These are phyloP conservation scores for Dastarcus helophoroides DNA, from an alignment of 2,888 invertebrate genomes.

Conservation along the genomic window DNA sequence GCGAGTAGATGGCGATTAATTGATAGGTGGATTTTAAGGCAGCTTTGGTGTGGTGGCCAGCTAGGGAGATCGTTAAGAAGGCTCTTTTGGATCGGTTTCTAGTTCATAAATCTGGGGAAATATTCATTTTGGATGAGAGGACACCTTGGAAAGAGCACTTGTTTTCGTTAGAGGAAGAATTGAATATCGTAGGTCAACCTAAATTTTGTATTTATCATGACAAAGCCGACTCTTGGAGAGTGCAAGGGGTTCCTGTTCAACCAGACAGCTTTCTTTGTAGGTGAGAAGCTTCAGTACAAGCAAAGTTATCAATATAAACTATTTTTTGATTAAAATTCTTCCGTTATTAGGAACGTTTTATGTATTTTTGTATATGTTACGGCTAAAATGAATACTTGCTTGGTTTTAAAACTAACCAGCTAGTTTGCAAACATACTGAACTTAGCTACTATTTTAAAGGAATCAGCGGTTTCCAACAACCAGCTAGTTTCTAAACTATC, in stretches of 20 bases:
- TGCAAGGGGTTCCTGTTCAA: constrained; percentile 70
- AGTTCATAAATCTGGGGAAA: constrained; percentile 67
- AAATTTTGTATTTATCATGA: constrained; percentile 67
- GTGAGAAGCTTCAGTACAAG: no score
- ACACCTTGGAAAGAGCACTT: constrained; percentile 92
- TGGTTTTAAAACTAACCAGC: no score
- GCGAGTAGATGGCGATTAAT: no score
- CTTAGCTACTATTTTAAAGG: no score
- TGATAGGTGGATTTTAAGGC: constrained; percentile 35
- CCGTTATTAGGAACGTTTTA: constrained; percentile 3
- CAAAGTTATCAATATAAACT: no score
- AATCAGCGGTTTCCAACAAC: no score
- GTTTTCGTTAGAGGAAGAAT: constrained; percentile 65
- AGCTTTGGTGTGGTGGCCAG: constrained; percentile 76
- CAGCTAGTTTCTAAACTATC: no score
- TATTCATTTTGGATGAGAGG: constrained; percentile 57
- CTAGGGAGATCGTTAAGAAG: constrained; percentile 60
- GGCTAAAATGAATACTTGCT: no score
- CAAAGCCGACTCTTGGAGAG: constrained; percentile 59
- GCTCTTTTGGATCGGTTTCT: constrained; percentile 57
- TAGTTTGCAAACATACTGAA: no score
- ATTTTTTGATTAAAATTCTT: constrained; percentile 1
- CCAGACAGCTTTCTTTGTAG: constrained; percentile 59
- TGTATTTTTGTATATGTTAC: no score
- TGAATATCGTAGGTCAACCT: constrained; percentile 48